Evolutionary conservation across 2,888 invertebrate species (phyloP), one percentile per base, ranked within the genome.

Genomic region (Cheilosia urbana): DNA sequence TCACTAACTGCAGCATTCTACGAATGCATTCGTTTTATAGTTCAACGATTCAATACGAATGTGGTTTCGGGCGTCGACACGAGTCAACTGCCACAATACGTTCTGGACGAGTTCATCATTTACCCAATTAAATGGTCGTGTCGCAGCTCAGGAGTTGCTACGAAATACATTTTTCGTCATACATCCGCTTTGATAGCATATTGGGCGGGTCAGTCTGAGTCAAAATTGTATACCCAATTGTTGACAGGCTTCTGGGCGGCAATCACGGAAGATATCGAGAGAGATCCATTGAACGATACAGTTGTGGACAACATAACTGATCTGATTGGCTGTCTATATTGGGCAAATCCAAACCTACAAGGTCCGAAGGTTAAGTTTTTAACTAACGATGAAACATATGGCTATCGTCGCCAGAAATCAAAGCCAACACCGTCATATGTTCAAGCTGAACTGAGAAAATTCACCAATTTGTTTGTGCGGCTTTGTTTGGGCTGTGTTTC

Each of bases 21-120:
- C 21, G 97, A 97, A 90, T 97, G 97, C 90, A 90, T 97, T 49
- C 94, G 94, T 62, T 96, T 94, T 89, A 90, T 94, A 13, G 91
- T 94, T 62, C 92, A 93, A 88, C 93, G 94, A 88, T 91, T 93
- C 57, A 90, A 91, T 13, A 92, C 93, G 85, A 79, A 84, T 88
- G 27, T 55, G 71, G 55, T 81, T 7, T 75, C 87, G 0, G 60
- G 73, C 13, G 51, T 27, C 0, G 80, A 68, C 17, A 79, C 87
- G 49, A 87, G 78, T 9, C 71, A 87, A n/a, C 87, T 90, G 24
- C 87, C 88, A 0, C 66, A 85, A 13, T 69, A 72, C 3, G 77
- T 91, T 30, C 78, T 90, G 2, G 88, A 90, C 53, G 88, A 89
- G 40, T 88, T 91, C 88, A 55, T 92, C 1, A 87, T 91, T 27